Evolutionary conservation across 2,113 vertebrate genomes (phyloP), one percentile per base, ranked within the genome.

Genomic region (Pampusana beccarii): DNA sequence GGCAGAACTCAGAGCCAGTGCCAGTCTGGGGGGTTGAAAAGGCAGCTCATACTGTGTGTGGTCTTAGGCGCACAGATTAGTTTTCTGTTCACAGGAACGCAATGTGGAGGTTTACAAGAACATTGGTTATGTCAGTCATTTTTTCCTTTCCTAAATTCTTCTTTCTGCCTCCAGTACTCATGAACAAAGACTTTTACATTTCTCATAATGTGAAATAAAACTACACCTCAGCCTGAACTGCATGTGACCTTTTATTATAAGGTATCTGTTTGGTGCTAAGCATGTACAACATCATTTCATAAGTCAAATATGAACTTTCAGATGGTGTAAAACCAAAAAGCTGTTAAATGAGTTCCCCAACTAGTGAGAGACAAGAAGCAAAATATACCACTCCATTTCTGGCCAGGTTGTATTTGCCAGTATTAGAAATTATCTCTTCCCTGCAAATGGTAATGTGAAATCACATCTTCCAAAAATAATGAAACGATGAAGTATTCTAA

Each of bases 261-360:
- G 90, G 31, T 88, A 95, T 96, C 93, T 95, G 58, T 34, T 94
- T 50, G 62, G 93, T 88, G 91, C 87, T 94, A 82, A 97, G 86
- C 33, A 33, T 46, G 34, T 65, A 97, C 97, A 95, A 98, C 90
- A 94, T 97, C 92, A 96, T 95, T 95, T 95, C 82, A 75, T 81
- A 95, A 96, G 90, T 89, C 92, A 96, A 92, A 91, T 75, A 91
- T 81, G 75, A 97, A 96, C 33, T 74, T 96, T 95, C 97, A 98
- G 91, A 97, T 96, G 86, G 93, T 61, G 31, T 74, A 96, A 97
- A 97, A 95, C 73, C 48, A 61, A 96, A 93, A 94, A 90, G 65
- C 83, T 95, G 56, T 54, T 85, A 33, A 91, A 93, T 50, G 54
- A 83, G 51, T 70, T 92, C 94, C 91, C 86, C 92, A 82, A 81